phyloP scores from a whole-genome alignment of 2,113 vertebrate genomes.

The Osmerus eperlanus region DNA sequence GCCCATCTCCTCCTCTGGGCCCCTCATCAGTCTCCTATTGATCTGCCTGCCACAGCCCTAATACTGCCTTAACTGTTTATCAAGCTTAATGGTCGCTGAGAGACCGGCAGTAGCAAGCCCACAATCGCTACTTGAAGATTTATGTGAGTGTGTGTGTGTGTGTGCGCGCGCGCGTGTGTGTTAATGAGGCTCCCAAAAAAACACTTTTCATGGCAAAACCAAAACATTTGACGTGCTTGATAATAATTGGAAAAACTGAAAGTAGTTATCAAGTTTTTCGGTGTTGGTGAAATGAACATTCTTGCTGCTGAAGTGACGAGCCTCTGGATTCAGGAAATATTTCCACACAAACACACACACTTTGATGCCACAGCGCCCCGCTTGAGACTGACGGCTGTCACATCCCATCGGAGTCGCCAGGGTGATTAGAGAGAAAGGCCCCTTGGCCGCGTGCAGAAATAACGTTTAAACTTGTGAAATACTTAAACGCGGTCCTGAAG shows the following conservation, averaged over 20 bases:
- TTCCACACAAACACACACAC: constrained; percentile 13
- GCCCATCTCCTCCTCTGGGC: constrained; percentile 69
- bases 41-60: constrained; percentile 75
- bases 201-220: too few species aligned
- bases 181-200: neutral
- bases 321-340: neutral
- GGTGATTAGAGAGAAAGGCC: constrained; percentile 52
- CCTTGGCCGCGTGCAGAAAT: constrained; percentile 26
- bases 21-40: constrained; percentile 80
- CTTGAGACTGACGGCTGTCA: constrained; percentile 53
- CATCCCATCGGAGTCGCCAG: constrained; percentile 13
- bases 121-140: constrained; percentile 14
- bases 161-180: constrained; percentile 11
- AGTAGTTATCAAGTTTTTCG: neutral
- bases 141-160: neutral
- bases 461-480: constrained; percentile 63
- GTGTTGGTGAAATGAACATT: neutral
- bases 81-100: constrained; percentile 72
- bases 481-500: constrained; percentile 34
- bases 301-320: too few species aligned
- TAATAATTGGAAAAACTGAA: too few species aligned
- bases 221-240: neutral
- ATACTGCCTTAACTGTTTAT: constrained; percentile 79
- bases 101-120: constrained; percentile 66
- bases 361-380: neutral